Evolutionary conservation across 2,113 vertebrate species (phyloP).

Genomic region (Zosterops hypoxanthus): DNA sequence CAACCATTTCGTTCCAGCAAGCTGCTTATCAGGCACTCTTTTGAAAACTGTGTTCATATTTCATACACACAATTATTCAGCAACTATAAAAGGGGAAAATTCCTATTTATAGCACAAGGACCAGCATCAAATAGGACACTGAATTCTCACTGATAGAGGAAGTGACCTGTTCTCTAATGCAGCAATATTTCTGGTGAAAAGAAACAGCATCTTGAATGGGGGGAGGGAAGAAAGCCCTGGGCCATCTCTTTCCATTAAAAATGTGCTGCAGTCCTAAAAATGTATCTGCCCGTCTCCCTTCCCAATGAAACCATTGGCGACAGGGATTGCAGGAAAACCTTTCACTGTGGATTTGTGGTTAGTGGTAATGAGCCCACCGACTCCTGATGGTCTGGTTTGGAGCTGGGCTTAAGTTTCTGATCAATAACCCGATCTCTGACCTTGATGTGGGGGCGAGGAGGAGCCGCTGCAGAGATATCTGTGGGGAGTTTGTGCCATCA

Average conservation of each 20-base stretch:
- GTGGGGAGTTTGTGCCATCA: not conserved
- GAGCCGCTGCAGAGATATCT: not conserved
- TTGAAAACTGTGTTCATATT: constrained; percentile 47
- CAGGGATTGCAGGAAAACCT: not conserved
- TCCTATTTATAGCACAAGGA: constrained; percentile 64
- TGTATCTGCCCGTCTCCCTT: constrained; percentile 35
- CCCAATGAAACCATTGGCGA: not conserved
- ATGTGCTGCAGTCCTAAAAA: constrained; percentile 55
- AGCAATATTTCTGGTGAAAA: constrained; percentile 55
- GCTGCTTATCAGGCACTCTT: constrained; percentile 68
- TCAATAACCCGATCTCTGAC: not conserved
- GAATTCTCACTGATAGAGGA: constrained; percentile 56
- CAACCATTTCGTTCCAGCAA: constrained; percentile 57
- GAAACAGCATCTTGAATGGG: constrained; percentile 4
- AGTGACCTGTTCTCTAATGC: constrained; percentile 63
- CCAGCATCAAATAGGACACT: constrained; percentile 57
- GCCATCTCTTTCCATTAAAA: constrained; percentile 48
- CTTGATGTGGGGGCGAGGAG: not conserved
- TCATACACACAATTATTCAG: constrained; percentile 60
- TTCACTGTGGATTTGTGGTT: not conserved
- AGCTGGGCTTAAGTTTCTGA: not conserved
- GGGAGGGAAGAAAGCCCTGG: constrained; percentile 30
- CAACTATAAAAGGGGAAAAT: constrained; percentile 39
- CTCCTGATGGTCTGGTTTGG: not conserved
- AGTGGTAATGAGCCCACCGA: not conserved